phyloP scores from a whole-genome alignment of 2,797 vertebrate genomes.

The Parauchenoglanis ngamensis region DNA sequence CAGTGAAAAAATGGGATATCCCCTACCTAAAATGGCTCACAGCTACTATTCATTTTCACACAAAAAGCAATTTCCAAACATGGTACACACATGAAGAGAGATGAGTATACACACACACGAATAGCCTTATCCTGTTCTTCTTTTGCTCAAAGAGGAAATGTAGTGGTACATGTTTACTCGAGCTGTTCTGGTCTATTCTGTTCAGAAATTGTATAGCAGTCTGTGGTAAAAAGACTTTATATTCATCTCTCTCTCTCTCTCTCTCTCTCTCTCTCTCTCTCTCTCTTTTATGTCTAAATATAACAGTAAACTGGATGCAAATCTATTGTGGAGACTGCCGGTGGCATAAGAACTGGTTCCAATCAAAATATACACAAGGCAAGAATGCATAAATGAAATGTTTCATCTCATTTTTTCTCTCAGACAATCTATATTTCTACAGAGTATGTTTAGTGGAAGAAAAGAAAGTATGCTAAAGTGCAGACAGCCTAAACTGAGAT shows the following conservation, averaged over 20 bases:
- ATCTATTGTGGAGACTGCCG: conserved; percentile 3
- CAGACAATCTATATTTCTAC: neutral
- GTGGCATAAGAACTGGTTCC: neutral
- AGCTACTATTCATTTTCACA: conserved; percentile 3
- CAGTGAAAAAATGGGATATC: conserved; percentile 15
- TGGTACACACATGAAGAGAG: conserved; percentile 7
- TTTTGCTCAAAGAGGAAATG: conserved; percentile 48
- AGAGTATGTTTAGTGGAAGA: neutral
- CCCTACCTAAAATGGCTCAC: conserved; percentile 11
- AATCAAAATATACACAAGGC: conserved; percentile 14
- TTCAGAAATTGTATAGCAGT: conserved; percentile 35
- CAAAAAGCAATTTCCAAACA: conserved; percentile 35
- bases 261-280: neutral
- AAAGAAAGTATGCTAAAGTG: neutral
- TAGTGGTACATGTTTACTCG: conserved; percentile 39
- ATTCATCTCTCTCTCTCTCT: conserved; percentile 7
- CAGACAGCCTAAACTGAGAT: neutral
- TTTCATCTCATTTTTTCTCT: neutral
- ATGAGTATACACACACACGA: conserved; percentile 13
- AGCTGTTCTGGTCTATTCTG: conserved; percentile 36
- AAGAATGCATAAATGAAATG: conserved; percentile 21
- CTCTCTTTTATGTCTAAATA: conserved; percentile 6
- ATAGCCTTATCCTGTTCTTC: conserved; percentile 21
- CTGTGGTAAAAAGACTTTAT: conserved; percentile 40
- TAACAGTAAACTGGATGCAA: conserved; percentile 14